Evolutionary conservation across 2,888 invertebrate species (phyloP).

Genomic region (Volucella inanis): DNA sequence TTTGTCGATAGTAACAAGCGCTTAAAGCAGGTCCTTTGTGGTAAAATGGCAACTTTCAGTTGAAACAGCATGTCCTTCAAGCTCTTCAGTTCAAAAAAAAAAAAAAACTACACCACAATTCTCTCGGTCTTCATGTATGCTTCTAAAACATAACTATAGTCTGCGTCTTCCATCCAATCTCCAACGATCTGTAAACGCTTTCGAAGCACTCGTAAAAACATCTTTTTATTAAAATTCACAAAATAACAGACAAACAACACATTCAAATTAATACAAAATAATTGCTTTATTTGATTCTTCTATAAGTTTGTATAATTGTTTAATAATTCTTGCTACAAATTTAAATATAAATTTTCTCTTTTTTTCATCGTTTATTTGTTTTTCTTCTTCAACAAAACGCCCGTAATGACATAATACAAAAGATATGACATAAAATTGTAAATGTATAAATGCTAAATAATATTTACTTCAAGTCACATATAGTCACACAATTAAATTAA

Average conservation of each 20-base stretch:
- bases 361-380: background rate
- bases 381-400: slow-evolving; percentile 28
- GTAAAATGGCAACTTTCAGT: too few relatives aligned
- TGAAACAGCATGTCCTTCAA: too few relatives aligned
- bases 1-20: too few relatives aligned
- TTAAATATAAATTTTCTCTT: slow-evolving; percentile 39
- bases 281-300: slow-evolving; percentile 67
- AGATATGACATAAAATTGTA: slow-evolving; percentile 16
- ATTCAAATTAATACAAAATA: slow-evolving; percentile 72
- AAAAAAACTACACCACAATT: too few relatives aligned
- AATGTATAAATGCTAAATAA: slow-evolving; percentile 5
- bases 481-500: slow-evolving; percentile 40
- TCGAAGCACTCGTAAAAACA: background rate
- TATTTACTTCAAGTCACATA: slow-evolving; percentile 5
- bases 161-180: too few relatives aligned
- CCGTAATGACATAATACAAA: slow-evolving; percentile 23
- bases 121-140: too few relatives aligned
- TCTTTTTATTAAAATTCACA: background rate
- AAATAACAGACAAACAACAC: background rate
- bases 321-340: slow-evolving; percentile 65
- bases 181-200: too few relatives aligned
- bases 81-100: too few relatives aligned
- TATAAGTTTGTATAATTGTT: slow-evolving; percentile 70
- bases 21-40: too few relatives aligned
- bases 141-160: too few relatives aligned